Base-by-base conservation (phyloP, 2,113 vertebrate species). In the Engystomops pustulosus region DNA sequence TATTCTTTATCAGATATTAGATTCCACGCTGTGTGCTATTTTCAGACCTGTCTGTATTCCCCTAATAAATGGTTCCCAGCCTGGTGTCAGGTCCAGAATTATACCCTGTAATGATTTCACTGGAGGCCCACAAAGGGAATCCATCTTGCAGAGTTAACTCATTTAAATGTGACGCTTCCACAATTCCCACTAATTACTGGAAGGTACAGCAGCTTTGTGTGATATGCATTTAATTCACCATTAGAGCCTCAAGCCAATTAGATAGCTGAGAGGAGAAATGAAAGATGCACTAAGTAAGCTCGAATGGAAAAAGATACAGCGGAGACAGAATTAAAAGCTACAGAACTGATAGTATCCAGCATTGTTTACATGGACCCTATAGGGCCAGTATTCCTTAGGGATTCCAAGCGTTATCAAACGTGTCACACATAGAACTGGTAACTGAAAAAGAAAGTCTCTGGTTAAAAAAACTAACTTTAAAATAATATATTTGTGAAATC, bases 61-160 rank as follows among this genome's bases (percentile, higher is more conserved):
- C 47, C 27, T 34, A 47, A 49, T 45, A 75, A 75, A 75, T 51
- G 72, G 47, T 75, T 75, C 47, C 47, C 72, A 53, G 25, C n/a
- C 27, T 53, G 72, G 30, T 75, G 72, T 75, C 72, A 75, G 47
- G 45, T 45, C 72, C 45, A 75, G 47, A 75, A 75, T 75, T 53
- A 75, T 53, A 51, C 45, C 44, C 27, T 51, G 45, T 75, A 75
- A 75, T 75, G 72, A 53, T 53, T 75, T 75, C 72, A 75, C 72
- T 51, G 51, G 47, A 49, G 72, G 45, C 72, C 72, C 47, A 75
- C 72, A 51, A 53, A 32, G 41, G 47, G 72, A 53, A 75, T 75
- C 45, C 72, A 51, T 75, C 72, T 53, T 75, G 45, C 45, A 51
- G 72, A 34, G 25, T 27, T 18, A 53, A 32, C 72, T 75, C 72